Evolutionary conservation across 2,113 vertebrate species (phyloP), one percentile per base, ranked within the genome.

Genomic region (Rafetus swinhoei): DNA sequence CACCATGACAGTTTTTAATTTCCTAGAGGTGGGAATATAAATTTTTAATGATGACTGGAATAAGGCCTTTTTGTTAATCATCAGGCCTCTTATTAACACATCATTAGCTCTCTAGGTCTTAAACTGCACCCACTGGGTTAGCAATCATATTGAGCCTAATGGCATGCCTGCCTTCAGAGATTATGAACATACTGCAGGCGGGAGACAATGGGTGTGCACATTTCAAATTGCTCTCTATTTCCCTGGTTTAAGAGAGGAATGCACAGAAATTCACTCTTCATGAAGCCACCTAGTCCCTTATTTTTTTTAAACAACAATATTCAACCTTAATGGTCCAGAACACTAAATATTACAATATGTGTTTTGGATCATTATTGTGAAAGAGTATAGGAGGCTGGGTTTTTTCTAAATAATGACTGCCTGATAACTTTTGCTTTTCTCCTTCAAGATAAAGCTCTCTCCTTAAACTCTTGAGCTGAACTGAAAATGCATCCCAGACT

Each of bases 361-460:
- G 35, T 52, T 85, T 79, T 74, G 22, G 6, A 74, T 5, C 9
- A 3, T 50, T 57, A 32, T 0, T 24, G 16, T 50, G 85, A 35
- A 90, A 74, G 19, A 87, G 27, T 16, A 24, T 45, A 15, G 15
- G 53, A 0, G 55, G 77, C 45, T 45, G n/a, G 32, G 85, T 7
- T 88, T 80, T 57, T 21, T 65, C 94, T 21, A 88, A 83, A 90
- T 21, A 39, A 39, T 53, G n/a, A 55, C 2, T 52, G 39, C 76
- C 84, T 89, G 91, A 9, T 65, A 81, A 93, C 85, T 79, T 69
- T 76, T 60, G 45, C 56, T 65, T 59, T 79, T 69, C 81, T 89
- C 59, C 53, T 84, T 92, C 56, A 56, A 0, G 0, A 93, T 12
- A 88, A 88, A 95, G 79, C 79, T 1, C 0, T 5, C 22, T 13